Base-by-base conservation (phyloP, 2,888 invertebrate species). In the Antheraea yamamai region DNA sequence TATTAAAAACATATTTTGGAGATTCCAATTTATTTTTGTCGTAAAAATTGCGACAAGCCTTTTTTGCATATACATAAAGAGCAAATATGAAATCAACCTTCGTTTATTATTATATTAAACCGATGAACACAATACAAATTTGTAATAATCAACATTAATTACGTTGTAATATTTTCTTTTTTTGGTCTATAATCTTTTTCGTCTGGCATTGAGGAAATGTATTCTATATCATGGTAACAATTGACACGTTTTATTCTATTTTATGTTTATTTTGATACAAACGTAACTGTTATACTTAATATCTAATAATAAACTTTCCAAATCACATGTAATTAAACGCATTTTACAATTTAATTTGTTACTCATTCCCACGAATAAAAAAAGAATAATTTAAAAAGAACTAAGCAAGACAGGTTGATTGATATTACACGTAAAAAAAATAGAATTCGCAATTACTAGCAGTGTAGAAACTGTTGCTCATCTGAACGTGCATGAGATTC, bases 401-500 rank as follows among this genome's bases (percentile, higher is more conserved):
- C 18, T 55, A 55, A 55, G 7, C n/a, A 74, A 20, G 23, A 23
- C 81, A 82, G 84, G 83, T 16, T 26, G 16, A 30, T 82, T 81
- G 81, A 80, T 80, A 78, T 74, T 76, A 77, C 73, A 73, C 75
- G 81, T 76, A 87, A 7, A 55, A 88, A 89, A 88, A 88, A 83
- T 76, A 18, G 80, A 78, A 81, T 82, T 81, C 80, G 84, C 81
- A 81, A 80, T 66, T 4, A 66, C 30, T 77, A 78, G 77, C 81
- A 83, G 78, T 83, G 83, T 83, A 83, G 78, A 81, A 86, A 84
- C 84, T 82, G 76, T 79, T 39, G 35, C 35, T 39, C 6, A 39
- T 39, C 35, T 39, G 35, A 39, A 39, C 35, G 2, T 86, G 85
- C 84, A 79, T 87, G 84, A 85, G 80, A 90, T 91, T 89, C 86